Evolutionary conservation across 2,888 invertebrate species (phyloP).

Genomic region (Drosophila rubida): DNA sequence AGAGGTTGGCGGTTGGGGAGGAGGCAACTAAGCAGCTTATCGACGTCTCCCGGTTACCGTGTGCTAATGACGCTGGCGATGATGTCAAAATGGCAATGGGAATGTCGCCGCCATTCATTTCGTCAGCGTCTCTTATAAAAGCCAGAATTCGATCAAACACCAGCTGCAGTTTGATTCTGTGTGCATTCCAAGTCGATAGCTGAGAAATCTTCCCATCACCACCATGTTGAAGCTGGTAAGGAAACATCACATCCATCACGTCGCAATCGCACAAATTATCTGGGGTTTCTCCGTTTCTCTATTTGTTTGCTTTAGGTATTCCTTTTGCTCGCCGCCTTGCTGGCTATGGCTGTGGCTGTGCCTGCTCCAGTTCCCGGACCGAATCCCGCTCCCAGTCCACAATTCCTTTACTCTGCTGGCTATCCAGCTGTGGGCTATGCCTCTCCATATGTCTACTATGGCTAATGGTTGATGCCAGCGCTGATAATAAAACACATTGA

Average conservation of each 20-base stretch:
- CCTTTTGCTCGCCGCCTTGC: constrained; percentile 54
- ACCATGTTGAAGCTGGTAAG: constrained; percentile 67
- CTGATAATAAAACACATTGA: constrained; percentile 26
- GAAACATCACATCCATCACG: not conserved
- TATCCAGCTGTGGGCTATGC: constrained; percentile 65
- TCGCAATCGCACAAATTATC: not conserved
- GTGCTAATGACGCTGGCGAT: constrained; percentile 26
- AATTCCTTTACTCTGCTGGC: constrained; percentile 63
- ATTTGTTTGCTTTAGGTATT: constrained; percentile 40
- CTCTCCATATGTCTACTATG: constrained; percentile 73
- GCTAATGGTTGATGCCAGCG: constrained; percentile 34
- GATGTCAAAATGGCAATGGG: constrained; percentile 28
- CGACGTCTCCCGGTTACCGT: constrained; percentile 5
- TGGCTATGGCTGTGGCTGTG: constrained; percentile 60
- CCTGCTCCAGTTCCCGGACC: constrained; percentile 65
- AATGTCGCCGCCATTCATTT: constrained; percentile 14
- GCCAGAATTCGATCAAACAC: constrained; percentile 26
- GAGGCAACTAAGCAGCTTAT: constrained; percentile 42
- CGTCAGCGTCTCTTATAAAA: constrained; percentile 52
- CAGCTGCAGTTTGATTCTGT: constrained; percentile 55
- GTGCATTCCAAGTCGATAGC: constrained; percentile 28
- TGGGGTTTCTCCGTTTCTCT: not conserved
- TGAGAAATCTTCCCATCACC: constrained; percentile 29
- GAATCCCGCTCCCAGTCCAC: constrained; percentile 69
- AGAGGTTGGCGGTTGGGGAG: not conserved